A percentile compares a stretch with the other conserved stretches of the same genome.
phyloP scores from a whole-genome alignment of 2,888 invertebrate genomes.

The Drosophila affinis region DNA sequence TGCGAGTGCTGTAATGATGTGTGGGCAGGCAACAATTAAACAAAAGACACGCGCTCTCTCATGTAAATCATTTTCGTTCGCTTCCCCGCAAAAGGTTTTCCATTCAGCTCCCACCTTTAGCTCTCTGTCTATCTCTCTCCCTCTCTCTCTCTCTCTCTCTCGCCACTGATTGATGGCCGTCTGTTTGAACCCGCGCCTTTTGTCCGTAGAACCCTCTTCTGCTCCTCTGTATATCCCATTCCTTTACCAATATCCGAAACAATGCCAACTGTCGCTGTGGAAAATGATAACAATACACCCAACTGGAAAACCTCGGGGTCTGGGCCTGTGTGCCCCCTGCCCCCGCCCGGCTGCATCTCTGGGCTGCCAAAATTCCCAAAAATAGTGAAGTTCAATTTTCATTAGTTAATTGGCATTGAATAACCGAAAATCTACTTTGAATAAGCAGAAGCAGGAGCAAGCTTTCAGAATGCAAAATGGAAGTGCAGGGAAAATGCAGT shows the following conservation, averaged over 20 bases:
- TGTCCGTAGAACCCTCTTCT: constrained; percentile 38
- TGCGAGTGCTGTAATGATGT: constrained; percentile 49
- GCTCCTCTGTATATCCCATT: background rate
- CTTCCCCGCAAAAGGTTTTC: constrained; percentile 55
- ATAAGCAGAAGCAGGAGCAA: background rate
- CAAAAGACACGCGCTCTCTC: constrained; percentile 74
- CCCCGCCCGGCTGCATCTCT: background rate
- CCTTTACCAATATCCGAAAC: constrained; percentile 33
- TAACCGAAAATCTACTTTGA: constrained; percentile 19
- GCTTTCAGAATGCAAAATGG: background rate
- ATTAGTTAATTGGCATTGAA: constrained; percentile 72
- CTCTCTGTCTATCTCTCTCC: background rate
- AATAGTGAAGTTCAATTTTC: constrained; percentile 52
- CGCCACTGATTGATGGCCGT: constrained; percentile 68
- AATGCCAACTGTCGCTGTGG: constrained; percentile 52
- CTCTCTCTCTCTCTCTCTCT: background rate
- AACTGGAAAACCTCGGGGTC: constrained; percentile 3
- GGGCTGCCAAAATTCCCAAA: background rate
- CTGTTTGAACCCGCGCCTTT: constrained; percentile 45
- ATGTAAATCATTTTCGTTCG: constrained; percentile 73
- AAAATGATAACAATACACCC: constrained; percentile 56
- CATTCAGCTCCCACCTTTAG: background rate
- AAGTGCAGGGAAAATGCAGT: no score
- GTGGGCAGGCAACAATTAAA: constrained; percentile 76
- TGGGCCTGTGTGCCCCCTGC: background rate